phyloP scores from a whole-genome alignment of 2,113 vertebrate genomes.

The Hippocampus zosterae region DNA sequence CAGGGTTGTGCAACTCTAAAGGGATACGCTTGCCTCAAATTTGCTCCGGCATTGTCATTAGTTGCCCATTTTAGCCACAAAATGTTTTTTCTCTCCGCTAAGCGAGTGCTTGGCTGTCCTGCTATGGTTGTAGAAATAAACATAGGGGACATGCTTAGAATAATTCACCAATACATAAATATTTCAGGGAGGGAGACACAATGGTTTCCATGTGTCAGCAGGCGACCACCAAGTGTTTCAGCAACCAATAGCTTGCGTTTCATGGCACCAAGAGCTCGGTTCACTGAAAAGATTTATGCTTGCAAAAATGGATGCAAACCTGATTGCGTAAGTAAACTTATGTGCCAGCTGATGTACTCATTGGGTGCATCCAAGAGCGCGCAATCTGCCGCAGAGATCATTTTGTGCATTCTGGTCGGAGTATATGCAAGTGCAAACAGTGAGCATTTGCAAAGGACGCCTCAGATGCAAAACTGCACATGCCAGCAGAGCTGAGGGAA shows the following conservation, averaged over 20 bases:
- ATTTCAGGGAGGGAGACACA: slow-evolving; percentile 42
- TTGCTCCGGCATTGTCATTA: slow-evolving; percentile 20
- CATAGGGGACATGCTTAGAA: slow-evolving; percentile 56
- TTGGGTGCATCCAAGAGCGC: neutral
- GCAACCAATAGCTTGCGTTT: slow-evolving; percentile 29
- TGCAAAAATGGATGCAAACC: neutral
- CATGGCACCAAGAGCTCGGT: slow-evolving; percentile 8
- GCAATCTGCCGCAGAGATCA: neutral
- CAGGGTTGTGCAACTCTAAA: slow-evolving; percentile 7
- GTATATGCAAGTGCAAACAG: neutral
- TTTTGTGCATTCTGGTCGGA: neutral
- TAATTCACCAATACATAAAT: slow-evolving; percentile 62
- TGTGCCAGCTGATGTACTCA: neutral
- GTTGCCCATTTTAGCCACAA: slow-evolving; percentile 16
- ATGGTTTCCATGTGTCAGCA: slow-evolving; percentile 67
- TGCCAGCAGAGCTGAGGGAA: neutral
- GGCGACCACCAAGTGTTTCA: slow-evolving; percentile 26
- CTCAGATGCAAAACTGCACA: neutral
- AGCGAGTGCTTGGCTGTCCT: slow-evolving; percentile 19
- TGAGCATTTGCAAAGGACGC: neutral
- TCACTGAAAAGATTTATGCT: neutral
- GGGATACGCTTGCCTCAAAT: slow-evolving; percentile 11
- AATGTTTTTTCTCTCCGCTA: neutral
- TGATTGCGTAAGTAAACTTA: neutral
- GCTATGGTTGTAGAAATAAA: slow-evolving; percentile 50